Evolutionary conservation across 2,797 vertebrate genomes (phyloP).

Genomic region (Gymnothorax reevesii): DNA sequence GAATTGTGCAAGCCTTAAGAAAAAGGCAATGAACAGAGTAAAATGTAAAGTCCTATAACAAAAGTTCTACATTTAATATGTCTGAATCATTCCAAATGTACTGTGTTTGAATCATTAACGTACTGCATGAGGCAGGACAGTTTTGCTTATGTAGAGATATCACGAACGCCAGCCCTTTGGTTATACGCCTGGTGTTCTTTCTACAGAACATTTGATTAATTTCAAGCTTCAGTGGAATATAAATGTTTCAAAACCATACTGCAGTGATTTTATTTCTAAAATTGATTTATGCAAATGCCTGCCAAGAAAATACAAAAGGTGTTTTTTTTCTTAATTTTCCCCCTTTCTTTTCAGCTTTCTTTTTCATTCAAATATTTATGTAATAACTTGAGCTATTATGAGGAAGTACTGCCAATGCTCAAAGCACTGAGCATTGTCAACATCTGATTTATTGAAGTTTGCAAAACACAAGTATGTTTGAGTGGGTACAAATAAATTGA

Average conservation of each 20-base stretch:
- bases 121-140: background rate
- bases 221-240: conserved; percentile 14
- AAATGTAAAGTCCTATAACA: background rate
- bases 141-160: background rate
- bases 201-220: conserved; percentile 18
- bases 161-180: background rate
- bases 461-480: too few species aligned
- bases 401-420: background rate
- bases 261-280: background rate
- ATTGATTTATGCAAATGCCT: background rate
- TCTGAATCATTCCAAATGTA: too few species aligned
- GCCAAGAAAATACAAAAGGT: background rate
- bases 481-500: too few species aligned
- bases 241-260: conserved; percentile 5
- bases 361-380: background rate
- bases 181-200: background rate
- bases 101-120: too few species aligned
- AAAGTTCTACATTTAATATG: background rate
- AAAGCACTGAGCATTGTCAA: background rate
- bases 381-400: background rate
- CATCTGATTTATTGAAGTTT: background rate
- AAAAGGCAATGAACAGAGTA: background rate
- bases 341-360: background rate
- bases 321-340: background rate
- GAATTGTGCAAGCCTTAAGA: background rate